phyloP scores from a whole-genome alignment of 2,113 vertebrate genomes.

The Menura novaehollandiae region DNA sequence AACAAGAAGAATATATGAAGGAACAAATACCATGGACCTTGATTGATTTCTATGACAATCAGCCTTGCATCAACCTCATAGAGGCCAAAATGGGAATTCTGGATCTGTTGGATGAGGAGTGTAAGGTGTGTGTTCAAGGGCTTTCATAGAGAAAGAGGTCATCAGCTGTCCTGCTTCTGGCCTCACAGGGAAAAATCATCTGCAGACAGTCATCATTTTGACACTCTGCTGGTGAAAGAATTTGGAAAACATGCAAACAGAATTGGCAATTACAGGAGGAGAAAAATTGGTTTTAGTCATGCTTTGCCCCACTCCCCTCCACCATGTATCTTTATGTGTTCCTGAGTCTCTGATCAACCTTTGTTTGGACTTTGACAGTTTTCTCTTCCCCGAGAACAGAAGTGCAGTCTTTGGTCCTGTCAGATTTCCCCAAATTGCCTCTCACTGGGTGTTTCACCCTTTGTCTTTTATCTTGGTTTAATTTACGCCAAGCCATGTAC shows the following conservation, averaged over 20 bases:
- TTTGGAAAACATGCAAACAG: background rate
- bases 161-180: background rate
- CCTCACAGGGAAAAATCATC: background rate
- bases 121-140: slow-evolving; percentile 78
- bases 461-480: background rate
- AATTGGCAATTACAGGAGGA: background rate
- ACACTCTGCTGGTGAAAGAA: background rate
- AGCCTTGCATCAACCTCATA: slow-evolving; percentile 98
- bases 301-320: background rate
- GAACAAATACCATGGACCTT: slow-evolving; percentile 99
- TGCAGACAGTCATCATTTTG: background rate
- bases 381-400: background rate
- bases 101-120: slow-evolving; percentile 96
- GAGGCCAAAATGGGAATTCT: slow-evolving; percentile 95
- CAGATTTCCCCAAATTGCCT: background rate
- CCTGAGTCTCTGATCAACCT: background rate
- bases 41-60: slow-evolving; percentile 99
- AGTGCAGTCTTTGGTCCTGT: background rate
- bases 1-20: slow-evolving; percentile 98
- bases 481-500: background rate
- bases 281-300: background rate
- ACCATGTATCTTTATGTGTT: background rate
- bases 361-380: background rate
- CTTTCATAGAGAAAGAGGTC: background rate
- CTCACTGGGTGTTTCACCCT: background rate